These are phyloP conservation scores for Natrix natrix DNA, from an alignment of 2,797 vertebrate species.

Conservation along the genomic window DNA sequence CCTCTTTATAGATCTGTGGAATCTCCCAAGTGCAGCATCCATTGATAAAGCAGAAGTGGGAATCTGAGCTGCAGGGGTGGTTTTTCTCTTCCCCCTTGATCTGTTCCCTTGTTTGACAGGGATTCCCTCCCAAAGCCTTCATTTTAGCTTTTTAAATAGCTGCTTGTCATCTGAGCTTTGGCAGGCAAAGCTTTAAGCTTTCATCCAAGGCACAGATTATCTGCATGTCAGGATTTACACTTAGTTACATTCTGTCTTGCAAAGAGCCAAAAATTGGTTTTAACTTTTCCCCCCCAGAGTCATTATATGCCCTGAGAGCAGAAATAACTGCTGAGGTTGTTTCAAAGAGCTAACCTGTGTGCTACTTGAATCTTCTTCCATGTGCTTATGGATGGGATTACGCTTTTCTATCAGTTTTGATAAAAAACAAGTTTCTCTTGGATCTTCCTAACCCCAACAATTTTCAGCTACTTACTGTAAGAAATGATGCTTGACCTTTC, in stretches of 20 bases:
- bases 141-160: constrained; percentile 4
- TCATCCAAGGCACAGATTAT: constrained; percentile 10
- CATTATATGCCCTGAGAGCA: neutral
- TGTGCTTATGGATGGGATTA: neutral
- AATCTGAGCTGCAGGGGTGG: neutral
- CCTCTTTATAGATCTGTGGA: neutral
- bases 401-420: neutral
- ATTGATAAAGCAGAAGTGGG: constrained; percentile 14
- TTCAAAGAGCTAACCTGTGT: neutral
- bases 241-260: neutral
- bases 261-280: neutral
- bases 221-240: constrained; percentile 1
- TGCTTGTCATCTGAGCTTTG: constrained; percentile 19
- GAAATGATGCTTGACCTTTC: neutral
- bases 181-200: constrained; percentile 7
- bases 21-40: neutral
- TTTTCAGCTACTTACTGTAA: neutral
- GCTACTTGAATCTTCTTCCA: neutral
- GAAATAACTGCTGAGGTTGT: neutral
- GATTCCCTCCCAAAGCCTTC: constrained; percentile 7
- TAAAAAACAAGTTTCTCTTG: neutral
- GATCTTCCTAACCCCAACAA: neutral
- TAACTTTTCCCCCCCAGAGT: neutral
- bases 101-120: constrained; percentile 2
- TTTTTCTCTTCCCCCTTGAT: constrained; percentile 9